A percentile compares a stretch with the other conserved stretches of the same genome.
phyloP scores from a whole-genome alignment of 2,113 vertebrate species.

The Elephantulus edwardii region DNA sequence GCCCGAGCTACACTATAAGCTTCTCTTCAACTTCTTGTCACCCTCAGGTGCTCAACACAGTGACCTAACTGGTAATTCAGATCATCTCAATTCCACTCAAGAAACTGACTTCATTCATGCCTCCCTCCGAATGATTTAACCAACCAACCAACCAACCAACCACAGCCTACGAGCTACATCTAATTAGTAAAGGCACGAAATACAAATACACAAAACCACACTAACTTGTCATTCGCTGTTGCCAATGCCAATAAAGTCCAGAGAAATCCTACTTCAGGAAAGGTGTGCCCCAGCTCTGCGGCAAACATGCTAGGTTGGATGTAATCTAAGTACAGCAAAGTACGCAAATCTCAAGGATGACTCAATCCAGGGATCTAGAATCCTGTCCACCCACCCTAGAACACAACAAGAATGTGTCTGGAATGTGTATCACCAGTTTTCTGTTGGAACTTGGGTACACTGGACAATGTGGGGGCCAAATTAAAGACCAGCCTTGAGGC shows the following conservation, averaged over 20 bases:
- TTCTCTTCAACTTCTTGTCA: background rate
- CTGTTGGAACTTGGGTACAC: background rate
- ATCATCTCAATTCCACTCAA: slow-evolving; percentile 23
- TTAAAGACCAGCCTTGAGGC: background rate
- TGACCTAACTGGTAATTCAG: slow-evolving; percentile 22
- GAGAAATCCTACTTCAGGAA: background rate
- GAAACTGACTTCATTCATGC: background rate
- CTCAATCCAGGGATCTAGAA: background rate
- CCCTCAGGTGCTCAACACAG: slow-evolving; percentile 14
- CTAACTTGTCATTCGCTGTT: background rate
- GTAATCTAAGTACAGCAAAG: background rate
- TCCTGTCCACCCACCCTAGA: background rate
- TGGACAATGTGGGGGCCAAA: background rate
- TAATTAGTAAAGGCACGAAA: background rate
- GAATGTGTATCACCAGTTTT: background rate
- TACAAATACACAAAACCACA: slow-evolving; percentile 19
- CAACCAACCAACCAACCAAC: slow-evolving; percentile 4
- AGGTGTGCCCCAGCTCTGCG: background rate
- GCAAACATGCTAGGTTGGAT: background rate
- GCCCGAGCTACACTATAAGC: background rate
- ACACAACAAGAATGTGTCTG: background rate
- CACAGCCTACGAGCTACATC: background rate
- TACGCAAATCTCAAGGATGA: background rate
- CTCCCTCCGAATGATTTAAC: slow-evolving; percentile 25
- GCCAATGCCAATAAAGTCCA: background rate